These are phyloP conservation scores for Macrobrachium nipponense DNA, from an alignment of 1,140 invertebrate species.

Conservation along the genomic window DNA sequence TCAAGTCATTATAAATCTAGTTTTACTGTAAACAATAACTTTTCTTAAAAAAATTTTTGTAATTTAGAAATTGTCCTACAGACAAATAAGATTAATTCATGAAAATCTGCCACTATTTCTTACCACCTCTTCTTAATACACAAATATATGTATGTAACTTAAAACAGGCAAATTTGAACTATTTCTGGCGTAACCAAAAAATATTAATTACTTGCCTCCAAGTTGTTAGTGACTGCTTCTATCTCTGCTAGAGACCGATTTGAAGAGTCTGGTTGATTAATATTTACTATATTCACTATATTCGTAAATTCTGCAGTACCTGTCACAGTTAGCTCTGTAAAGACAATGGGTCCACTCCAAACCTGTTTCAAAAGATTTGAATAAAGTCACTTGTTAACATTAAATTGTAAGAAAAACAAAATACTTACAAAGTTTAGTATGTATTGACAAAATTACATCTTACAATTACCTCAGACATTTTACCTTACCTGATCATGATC, in stretches of 20 bases:
- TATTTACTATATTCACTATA: background rate
- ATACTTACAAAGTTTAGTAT: too few relatives aligned
- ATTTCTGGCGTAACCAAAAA: background rate
- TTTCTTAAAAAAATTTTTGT: too few relatives aligned
- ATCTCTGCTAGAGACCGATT: background rate
- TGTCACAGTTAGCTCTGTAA: background rate
- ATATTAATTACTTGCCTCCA: background rate
- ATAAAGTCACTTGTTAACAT: background rate
- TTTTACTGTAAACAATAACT: too few relatives aligned
- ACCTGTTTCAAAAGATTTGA: background rate
- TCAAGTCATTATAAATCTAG: too few relatives aligned
- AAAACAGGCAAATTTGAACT: background rate
- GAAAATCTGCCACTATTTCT: too few relatives aligned
- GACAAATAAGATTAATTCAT: too few relatives aligned
- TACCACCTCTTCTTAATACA: too few relatives aligned
- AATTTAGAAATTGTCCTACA: too few relatives aligned
- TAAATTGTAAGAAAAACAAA: too few relatives aligned
- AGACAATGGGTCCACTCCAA: background rate
- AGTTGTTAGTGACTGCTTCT: background rate
- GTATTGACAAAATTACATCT: too few relatives aligned
- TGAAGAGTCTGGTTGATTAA: too few relatives aligned
- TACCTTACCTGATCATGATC: constrained; percentile 20
- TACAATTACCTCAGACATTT: background rate
- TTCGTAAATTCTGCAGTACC: background rate
- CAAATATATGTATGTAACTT: too few relatives aligned